Evolutionary conservation across 2,113 vertebrate genomes (phyloP).

Genomic region (Oenanthe melanoleuca): DNA sequence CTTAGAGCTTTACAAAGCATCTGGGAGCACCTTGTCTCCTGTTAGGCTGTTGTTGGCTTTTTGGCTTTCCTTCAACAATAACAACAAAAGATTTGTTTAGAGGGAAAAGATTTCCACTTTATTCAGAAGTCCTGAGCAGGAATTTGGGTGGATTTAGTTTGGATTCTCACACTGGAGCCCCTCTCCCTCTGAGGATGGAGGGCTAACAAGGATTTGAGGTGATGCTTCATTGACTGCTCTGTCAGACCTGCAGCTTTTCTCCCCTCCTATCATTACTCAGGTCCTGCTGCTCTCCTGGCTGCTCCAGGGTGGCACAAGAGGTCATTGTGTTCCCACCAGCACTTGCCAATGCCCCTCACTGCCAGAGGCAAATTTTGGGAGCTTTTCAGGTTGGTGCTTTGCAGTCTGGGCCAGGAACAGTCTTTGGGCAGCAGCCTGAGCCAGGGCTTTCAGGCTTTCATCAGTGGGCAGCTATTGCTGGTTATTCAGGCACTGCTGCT

Average conservation of each 20-base stretch:
- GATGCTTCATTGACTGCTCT: not conserved
- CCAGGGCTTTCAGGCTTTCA: not conserved
- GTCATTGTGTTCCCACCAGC: conserved; percentile 26
- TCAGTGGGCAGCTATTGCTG: not conserved
- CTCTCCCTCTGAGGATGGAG: not conserved
- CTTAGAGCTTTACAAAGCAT: not conserved
- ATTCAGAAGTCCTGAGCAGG: not conserved
- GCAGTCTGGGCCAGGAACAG: not conserved
- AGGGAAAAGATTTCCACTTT: not conserved
- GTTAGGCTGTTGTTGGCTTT: not conserved
- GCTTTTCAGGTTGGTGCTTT: conserved; percentile 25
- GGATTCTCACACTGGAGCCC: not conserved
- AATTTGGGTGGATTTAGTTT: conserved; percentile 2
- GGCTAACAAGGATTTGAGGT: not conserved
- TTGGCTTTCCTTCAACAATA: conserved; percentile 9
- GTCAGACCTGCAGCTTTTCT: not conserved
- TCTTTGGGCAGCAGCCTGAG: not conserved
- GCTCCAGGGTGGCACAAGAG: not conserved
- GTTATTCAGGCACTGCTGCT: not conserved
- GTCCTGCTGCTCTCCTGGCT: not conserved
- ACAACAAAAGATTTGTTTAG: not conserved
- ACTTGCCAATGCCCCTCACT: conserved; percentile 3
- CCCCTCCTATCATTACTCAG: not conserved
- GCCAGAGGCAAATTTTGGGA: not conserved
- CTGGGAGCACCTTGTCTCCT: conserved; percentile 19